A percentile compares a stretch with the other conserved stretches of the same genome.
Conservation (phyloP, 2,888 invertebrate species). For the Mimachlamys varia region DNA sequence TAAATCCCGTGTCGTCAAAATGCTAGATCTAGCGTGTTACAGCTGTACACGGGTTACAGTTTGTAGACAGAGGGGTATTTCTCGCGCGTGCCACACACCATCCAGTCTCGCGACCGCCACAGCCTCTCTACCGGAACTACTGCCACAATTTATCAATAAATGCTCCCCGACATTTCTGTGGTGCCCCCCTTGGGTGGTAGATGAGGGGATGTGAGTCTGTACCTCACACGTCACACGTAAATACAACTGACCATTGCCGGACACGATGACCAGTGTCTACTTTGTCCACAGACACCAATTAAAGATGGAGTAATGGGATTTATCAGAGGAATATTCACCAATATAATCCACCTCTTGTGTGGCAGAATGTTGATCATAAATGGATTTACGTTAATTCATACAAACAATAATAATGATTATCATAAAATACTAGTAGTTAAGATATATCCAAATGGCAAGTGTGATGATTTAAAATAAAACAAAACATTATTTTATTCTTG, state of each 20-base stretch:
- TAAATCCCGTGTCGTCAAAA: too few relatives aligned
- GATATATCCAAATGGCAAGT: not conserved
- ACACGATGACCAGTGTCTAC: not conserved
- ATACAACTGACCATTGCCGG: not conserved
- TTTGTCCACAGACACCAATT: not conserved
- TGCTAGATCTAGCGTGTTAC: too few relatives aligned
- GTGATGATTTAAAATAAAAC: not conserved
- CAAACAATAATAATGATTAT: too few relatives aligned
- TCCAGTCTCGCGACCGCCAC: not conserved
- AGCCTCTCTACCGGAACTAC: not conserved
- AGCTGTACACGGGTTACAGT: too few relatives aligned
- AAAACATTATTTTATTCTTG: too few relatives aligned
- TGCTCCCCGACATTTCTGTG: not conserved
- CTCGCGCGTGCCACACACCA: conserved; percentile 3
- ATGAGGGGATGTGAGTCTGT: not conserved
- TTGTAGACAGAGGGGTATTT: not conserved
- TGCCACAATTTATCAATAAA: conserved; percentile 28
- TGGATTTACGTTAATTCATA: too few relatives aligned
- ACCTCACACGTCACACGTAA: not conserved
- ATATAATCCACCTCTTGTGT: not conserved
- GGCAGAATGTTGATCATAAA: too few relatives aligned
- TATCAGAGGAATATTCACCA: not conserved
- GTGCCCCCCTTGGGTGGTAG: not conserved
- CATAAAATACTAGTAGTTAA: too few relatives aligned
- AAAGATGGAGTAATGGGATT: not conserved